Percentiles rank a stretch among this genome's conserved stretches.
Evolutionary conservation across 1,140 invertebrate species (phyloP).

Genomic region (Orchesella cincta): DNA sequence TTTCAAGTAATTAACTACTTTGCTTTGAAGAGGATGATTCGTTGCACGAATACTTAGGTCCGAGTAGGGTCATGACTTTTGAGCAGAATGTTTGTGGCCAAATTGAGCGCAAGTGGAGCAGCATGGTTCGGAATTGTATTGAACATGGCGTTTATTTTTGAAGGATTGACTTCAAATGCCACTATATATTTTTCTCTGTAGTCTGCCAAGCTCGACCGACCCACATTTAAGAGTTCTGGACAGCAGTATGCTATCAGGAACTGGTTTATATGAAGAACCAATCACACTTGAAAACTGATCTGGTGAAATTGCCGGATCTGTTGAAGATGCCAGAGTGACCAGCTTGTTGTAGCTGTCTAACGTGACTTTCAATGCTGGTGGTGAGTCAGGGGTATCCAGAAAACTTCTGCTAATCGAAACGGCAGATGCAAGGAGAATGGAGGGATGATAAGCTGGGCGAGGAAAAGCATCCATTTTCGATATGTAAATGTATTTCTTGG

Average conservation of each 20-base stretch:
- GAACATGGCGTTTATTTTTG: conserved; percentile 54
- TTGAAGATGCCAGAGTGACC: conserved; percentile 32
- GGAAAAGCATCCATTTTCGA: background rate
- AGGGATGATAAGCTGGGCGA: conserved; percentile 43
- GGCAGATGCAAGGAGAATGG: conserved; percentile 36
- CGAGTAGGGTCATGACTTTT: conserved; percentile 52
- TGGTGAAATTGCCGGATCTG: background rate
- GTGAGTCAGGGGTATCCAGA: conserved; percentile 5
- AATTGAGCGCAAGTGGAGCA: conserved; percentile 64
- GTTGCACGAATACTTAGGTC: conserved; percentile 61
- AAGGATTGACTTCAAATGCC: conserved; percentile 38
- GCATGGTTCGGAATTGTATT: conserved; percentile 67
- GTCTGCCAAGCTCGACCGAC: conserved; percentile 26
- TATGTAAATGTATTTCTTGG: conserved; percentile 45
- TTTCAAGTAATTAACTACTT: conserved; percentile 33
- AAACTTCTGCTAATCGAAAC: conserved; percentile 36
- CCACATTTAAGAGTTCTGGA: background rate
- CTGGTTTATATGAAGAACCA: background rate
- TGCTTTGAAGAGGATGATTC: conserved; percentile 67
- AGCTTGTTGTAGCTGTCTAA: conserved; percentile 41
- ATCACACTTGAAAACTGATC: background rate
- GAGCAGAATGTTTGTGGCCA: conserved; percentile 63
- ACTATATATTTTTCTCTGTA: conserved; percentile 48
- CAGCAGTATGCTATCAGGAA: background rate
- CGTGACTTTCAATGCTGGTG: conserved; percentile 37